A percentile compares a stretch with the other conserved stretches of the same genome.
phyloP scores from a whole-genome alignment of 2,113 vertebrate species.

The Lepus timidus region DNA sequence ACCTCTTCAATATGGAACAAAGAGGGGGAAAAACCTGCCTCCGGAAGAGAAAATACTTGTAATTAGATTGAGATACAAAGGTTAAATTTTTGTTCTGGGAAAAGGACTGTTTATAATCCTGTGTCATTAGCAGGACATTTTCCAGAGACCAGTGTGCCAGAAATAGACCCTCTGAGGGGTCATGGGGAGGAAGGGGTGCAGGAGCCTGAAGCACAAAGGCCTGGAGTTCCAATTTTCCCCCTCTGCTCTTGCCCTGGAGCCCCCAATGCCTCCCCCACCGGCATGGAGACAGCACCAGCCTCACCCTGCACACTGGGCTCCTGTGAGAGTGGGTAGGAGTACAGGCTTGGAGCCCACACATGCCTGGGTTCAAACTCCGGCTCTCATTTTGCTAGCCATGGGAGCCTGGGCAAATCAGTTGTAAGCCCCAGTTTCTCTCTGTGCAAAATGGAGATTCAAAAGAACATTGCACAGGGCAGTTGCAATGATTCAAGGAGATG shows the following conservation, averaged over 20 bases:
- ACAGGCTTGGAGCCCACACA: background rate
- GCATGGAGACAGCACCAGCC: background rate
- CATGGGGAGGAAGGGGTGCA: slow-evolving; percentile 67
- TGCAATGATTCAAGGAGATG: background rate
- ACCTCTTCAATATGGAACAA: slow-evolving; percentile 55
- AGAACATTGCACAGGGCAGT: background rate
- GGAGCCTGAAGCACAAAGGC: slow-evolving; percentile 51
- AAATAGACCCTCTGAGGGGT: slow-evolving; percentile 79
- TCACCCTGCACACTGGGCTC: background rate
- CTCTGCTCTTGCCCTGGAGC: background rate
- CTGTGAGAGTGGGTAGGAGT: background rate
- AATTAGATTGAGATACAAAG: slow-evolving; percentile 80
- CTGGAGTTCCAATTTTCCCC: slow-evolving; percentile 25
- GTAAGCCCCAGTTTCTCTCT: slow-evolving; percentile 43
- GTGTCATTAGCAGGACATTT: slow-evolving; percentile 81
- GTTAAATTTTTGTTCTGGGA: slow-evolving; percentile 82
- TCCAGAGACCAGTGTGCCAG: slow-evolving; percentile 77
- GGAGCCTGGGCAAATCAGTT: background rate
- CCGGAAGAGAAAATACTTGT: slow-evolving; percentile 75
- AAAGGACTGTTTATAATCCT: slow-evolving; percentile 79
- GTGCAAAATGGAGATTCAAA: background rate
- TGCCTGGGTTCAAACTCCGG: background rate
- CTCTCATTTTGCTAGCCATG: background rate
- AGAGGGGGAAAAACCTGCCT: slow-evolving; percentile 59
- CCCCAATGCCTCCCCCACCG: background rate